Percentiles rank a stretch among this genome's conserved stretches.
These are phyloP conservation scores for Callinectes sapidus DNA, from an alignment of 2,888 invertebrate genomes.

Conservation along the genomic window DNA sequence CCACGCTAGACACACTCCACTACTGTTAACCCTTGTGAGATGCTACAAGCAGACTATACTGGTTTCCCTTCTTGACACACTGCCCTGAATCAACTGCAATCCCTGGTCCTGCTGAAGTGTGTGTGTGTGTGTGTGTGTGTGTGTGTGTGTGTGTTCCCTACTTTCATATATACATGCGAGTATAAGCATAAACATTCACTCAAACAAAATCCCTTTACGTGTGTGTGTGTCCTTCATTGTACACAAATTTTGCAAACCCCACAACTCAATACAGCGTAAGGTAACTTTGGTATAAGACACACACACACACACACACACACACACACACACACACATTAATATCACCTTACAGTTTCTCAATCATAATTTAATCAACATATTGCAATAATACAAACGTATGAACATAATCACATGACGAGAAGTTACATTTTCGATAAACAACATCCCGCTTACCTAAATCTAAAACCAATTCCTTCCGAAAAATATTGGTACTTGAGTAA, in stretches of 20 bases:
- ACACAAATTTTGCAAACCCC: not conserved
- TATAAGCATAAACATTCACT: too few species aligned
- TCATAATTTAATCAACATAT: too few species aligned
- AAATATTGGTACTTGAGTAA: too few species aligned
- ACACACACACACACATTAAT: not conserved
- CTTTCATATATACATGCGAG: too few species aligned
- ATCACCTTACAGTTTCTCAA: too few species aligned
- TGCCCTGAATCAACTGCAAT: not conserved
- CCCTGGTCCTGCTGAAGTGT: not conserved
- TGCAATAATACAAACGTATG: not conserved
- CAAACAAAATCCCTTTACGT: too few species aligned
- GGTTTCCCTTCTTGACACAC: not conserved
- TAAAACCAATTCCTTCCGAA: too few species aligned
- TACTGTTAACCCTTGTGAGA: not conserved
- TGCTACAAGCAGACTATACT: not conserved
- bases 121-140: constrained; percentile 23
- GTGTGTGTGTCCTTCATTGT: too few species aligned
- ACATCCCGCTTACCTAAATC: too few species aligned
- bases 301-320: not conserved
- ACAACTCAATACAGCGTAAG: not conserved
- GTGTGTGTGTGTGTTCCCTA: not conserved
- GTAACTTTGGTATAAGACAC: not conserved
- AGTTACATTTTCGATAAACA: too few species aligned
- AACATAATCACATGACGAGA: not conserved
- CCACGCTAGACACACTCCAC: too few species aligned